A percentile compares a stretch with the other conserved stretches of the same genome.
Conservation (phyloP, 2,888 invertebrate species). For the Prionchulus punctatus region DNA sequence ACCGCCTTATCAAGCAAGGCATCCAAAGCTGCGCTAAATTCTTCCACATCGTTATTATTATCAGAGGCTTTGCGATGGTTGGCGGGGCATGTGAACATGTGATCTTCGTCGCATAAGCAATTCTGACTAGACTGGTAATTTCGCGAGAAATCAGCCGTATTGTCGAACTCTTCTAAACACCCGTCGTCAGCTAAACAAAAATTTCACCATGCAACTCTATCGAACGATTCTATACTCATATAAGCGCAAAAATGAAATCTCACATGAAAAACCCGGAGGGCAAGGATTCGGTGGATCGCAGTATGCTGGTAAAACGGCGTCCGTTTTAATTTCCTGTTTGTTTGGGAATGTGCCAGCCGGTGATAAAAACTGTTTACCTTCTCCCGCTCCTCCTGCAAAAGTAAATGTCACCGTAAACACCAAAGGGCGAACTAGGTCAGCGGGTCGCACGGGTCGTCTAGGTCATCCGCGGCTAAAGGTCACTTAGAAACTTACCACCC, state of each 20-base stretch:
- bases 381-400: conserved; percentile 50
- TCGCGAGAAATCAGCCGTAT: conserved; percentile 83
- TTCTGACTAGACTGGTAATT: conserved; percentile 77
- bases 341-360: conserved; percentile 41
- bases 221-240: too few relatives aligned
- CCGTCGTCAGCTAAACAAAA: conserved; percentile 52
- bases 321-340: conserved; percentile 62
- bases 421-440: not conserved
- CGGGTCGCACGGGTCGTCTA: too few relatives aligned
- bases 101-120: conserved; percentile 94
- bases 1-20: not conserved
- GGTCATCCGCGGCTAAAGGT: too few relatives aligned
- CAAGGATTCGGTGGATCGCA: conserved; percentile 99
- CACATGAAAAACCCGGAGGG: conserved; percentile 51
- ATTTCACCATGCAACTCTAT: not conserved
- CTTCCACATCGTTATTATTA: not conserved
- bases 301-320: conserved; percentile 82
- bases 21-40: not conserved
- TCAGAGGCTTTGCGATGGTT: not conserved
- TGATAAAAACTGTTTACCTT: conserved; percentile 50
- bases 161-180: conserved; percentile 76
- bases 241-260: not conserved
- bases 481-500: conserved; percentile 9
- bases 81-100: conserved; percentile 41
- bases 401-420: not conserved